A percentile compares a stretch with the other conserved stretches of the same genome.
phyloP scores from a whole-genome alignment of 2,888 invertebrate genomes.

The Nesidiocoris tenuis region DNA sequence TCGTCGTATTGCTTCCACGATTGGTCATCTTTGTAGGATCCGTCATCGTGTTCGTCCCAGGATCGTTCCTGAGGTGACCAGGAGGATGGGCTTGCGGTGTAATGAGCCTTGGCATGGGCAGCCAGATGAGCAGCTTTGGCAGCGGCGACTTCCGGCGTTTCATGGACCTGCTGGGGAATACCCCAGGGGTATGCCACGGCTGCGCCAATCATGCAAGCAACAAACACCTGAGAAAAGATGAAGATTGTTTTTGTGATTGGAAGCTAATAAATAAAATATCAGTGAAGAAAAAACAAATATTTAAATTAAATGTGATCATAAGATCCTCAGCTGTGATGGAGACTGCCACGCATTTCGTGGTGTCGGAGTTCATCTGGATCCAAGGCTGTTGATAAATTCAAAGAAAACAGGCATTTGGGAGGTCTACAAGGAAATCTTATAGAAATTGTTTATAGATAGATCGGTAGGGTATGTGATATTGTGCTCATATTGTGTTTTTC shows the following conservation, averaged over 20 bases:
- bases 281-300: not conserved
- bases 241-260: not conserved
- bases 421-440: no score
- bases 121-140: conserved; percentile 63
- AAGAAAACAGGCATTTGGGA: no score
- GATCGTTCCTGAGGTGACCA: conserved; percentile 30
- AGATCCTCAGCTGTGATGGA: no score
- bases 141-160: conserved; percentile 62
- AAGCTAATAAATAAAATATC: no score
- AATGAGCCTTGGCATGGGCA: conserved; percentile 54
- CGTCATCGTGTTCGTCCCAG: conserved; percentile 10
- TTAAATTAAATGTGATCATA: no score
- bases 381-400: no score
- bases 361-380: no score
- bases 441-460: no score
- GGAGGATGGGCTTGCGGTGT: conserved; percentile 6
- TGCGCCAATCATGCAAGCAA: not conserved
- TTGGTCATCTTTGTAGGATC: conserved; percentile 19
- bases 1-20: conserved; percentile 29
- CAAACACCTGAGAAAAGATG: conserved; percentile 4
- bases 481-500: no score
- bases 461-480: no score
- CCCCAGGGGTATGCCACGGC: conserved; percentile 22
- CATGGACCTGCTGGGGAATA: conserved; percentile 30
- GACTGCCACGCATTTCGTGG: no score